These are phyloP conservation scores for Pogoniulus pusillus DNA, from an alignment of 2,797 vertebrate genomes.

Conservation along the genomic window DNA sequence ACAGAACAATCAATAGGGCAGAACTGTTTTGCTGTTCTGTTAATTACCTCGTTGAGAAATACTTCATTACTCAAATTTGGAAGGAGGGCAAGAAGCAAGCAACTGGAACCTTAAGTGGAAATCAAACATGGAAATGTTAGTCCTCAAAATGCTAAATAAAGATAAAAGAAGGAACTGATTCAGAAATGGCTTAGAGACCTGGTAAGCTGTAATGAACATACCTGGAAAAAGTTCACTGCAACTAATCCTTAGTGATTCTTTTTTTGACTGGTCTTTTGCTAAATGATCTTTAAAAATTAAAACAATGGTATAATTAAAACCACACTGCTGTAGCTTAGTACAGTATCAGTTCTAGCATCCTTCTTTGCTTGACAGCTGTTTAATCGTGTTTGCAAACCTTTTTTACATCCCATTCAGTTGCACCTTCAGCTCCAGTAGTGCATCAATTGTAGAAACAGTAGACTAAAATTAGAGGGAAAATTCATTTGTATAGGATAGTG, in stretches of 20 bases:
- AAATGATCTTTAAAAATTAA: background rate
- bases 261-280: background rate
- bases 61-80: background rate
- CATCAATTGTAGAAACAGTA: background rate
- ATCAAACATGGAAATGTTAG: background rate
- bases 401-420: background rate
- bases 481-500: background rate
- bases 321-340: background rate
- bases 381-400: background rate
- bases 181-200: background rate
- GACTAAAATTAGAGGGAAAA: background rate
- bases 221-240: background rate
- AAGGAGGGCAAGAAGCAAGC: background rate
- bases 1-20: background rate
- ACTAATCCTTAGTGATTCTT: background rate
- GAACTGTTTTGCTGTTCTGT: background rate
- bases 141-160: background rate
- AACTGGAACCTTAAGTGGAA: background rate
- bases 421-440: background rate
- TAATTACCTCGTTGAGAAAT: background rate
- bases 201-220: background rate
- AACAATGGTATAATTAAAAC: background rate
- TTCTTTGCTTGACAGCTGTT: background rate
- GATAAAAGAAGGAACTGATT: background rate
- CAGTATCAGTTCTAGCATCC: background rate